phyloP scores from a whole-genome alignment of 2,888 invertebrate species.

The Rosalia funebris region DNA sequence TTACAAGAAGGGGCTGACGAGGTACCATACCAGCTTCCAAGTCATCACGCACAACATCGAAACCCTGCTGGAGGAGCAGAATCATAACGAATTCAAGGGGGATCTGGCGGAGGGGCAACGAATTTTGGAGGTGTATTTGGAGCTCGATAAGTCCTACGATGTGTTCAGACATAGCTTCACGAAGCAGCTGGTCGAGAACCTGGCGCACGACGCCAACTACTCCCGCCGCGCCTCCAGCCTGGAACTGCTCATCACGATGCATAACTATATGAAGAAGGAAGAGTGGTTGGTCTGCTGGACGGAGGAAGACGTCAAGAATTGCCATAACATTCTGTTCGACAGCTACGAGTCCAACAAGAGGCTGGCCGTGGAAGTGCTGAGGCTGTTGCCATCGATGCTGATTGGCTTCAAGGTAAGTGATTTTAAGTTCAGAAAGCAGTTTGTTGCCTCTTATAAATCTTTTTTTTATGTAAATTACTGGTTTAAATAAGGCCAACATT shows the following conservation, averaged over 20 bases:
- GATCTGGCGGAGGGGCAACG: constrained; percentile 36
- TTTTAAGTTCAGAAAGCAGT: too few species aligned
- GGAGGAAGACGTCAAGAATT: constrained; percentile 51
- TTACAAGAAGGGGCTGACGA: constrained; percentile 74
- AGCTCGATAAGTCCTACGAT: constrained; percentile 40
- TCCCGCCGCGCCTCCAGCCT: constrained; percentile 52
- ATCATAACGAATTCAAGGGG: constrained; percentile 46
- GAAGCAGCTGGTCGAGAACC: constrained; percentile 45
- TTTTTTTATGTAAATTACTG: too few species aligned
- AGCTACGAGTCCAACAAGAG: constrained; percentile 82
- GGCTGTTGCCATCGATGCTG: constrained; percentile 55
- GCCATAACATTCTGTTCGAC: constrained; percentile 65
- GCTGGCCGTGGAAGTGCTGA: constrained; percentile 70
- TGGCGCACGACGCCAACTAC: constrained; percentile 55
- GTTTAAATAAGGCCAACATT: too few species aligned
- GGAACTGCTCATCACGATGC: constrained; percentile 52
- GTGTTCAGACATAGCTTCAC: constrained; percentile 41
- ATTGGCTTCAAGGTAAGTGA: constrained; percentile 58
- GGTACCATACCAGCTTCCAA: constrained; percentile 66
- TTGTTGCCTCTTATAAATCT: too few species aligned
- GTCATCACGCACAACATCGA: constrained; percentile 49
- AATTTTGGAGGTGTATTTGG: constrained; percentile 36
- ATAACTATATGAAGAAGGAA: constrained; percentile 43
- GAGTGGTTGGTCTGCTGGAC: constrained; percentile 49
- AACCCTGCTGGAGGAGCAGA: constrained; percentile 11